Conservation (phyloP, 1,140 invertebrate species). For the Solenopsis invicta region DNA sequence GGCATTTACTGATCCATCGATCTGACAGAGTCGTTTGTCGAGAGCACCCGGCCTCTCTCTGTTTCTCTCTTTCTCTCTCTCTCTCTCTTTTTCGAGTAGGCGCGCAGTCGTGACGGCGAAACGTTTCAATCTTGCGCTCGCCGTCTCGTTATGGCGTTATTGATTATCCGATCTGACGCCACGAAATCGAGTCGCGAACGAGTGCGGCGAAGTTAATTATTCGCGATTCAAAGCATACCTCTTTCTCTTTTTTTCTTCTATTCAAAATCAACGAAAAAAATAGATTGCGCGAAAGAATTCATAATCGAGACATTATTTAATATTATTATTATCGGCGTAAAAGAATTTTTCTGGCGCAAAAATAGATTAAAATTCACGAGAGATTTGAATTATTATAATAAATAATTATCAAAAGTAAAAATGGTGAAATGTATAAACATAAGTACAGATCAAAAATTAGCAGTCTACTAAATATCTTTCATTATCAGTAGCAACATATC, state of each 20-base stretch:
- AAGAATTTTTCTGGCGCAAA: constrained; percentile 11
- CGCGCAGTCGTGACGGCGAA: constrained; percentile 59
- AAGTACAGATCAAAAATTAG: background rate
- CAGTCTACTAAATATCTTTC: background rate
- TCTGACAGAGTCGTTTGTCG: constrained; percentile 73
- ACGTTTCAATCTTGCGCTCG: constrained; percentile 73
- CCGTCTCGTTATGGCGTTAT: constrained; percentile 70
- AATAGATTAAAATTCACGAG: background rate
- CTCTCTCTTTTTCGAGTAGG: constrained; percentile 47
- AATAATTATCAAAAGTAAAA: background rate
- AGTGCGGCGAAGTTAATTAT: constrained; percentile 56
- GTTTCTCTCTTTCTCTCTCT: constrained; percentile 56
- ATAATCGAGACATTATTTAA: constrained; percentile 29
- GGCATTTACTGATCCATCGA: constrained; percentile 78
- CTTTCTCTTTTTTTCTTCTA: background rate
- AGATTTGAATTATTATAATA: background rate
- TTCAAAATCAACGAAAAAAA: constrained; percentile 34
- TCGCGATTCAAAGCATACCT: constrained; percentile 50
- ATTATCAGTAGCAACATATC: constrained; percentile 20
- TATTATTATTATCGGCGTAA: background rate
- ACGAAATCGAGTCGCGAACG: constrained; percentile 63
- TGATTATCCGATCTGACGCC: constrained; percentile 70
- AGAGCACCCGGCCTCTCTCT: constrained; percentile 43
- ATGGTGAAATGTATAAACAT: background rate
- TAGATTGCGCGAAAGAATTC: constrained; percentile 14